phyloP scores from a whole-genome alignment of 2,888 invertebrate genomes.

The Oligia strigilis region DNA sequence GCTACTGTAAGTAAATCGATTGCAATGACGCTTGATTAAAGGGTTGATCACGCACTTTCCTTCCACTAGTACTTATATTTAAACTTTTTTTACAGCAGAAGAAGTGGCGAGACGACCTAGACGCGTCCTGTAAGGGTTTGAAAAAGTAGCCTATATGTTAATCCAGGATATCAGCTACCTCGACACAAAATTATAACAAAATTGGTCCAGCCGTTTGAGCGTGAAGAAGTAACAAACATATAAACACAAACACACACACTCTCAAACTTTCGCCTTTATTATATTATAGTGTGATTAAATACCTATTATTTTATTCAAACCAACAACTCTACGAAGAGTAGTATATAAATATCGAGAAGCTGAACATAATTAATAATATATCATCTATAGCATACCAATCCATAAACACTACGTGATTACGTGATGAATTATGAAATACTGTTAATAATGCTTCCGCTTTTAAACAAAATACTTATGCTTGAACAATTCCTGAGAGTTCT shows the following conservation, averaged over 20 bases:
- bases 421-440: slow-evolving; percentile 30
- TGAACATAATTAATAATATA: slow-evolving; percentile 7
- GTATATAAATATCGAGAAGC: neutral
- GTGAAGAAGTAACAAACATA: no score
- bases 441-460: slow-evolving; percentile 10
- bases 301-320: neutral
- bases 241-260: no score
- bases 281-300: no score
- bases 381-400: slow-evolving; percentile 15
- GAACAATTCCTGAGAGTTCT: neutral
- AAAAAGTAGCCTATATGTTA: no score
- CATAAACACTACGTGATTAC: slow-evolving; percentile 32
- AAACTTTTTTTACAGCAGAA: neutral
- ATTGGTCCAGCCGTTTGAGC: no score
- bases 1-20: neutral
- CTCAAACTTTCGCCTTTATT: no score
- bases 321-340: neutral
- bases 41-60: no score
- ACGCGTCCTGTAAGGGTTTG: neutral
- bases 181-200: no score
- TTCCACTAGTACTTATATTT: neutral
- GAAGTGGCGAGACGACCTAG: neutral
- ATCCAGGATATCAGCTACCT: no score
- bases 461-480: neutral
- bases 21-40: neutral